phyloP scores from a whole-genome alignment of 2,888 invertebrate species.

The Pollenia angustigena region DNA sequence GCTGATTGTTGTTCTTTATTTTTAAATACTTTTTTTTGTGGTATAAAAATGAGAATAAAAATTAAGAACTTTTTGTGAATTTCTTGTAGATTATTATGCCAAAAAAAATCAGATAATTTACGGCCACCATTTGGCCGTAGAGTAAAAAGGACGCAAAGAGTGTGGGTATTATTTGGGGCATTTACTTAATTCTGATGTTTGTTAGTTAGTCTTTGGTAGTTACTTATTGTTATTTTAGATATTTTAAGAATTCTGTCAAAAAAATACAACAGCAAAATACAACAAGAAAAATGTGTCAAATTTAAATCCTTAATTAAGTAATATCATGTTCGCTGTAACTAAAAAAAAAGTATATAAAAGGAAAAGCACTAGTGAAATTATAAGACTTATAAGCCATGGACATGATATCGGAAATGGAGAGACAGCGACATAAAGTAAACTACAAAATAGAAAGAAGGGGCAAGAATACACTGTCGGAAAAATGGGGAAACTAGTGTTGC shows the following conservation, averaged over 20 bases:
- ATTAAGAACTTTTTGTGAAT: conserved; percentile 48
- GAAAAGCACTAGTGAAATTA: conserved; percentile 5
- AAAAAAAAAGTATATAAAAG: conserved; percentile 19
- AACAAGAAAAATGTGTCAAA: conserved; percentile 68
- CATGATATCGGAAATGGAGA: conserved; percentile 33
- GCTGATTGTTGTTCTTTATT: conserved; percentile 32
- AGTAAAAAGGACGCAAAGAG: neutral
- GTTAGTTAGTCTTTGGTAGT: conserved; percentile 14
- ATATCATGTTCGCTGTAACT: conserved; percentile 75
- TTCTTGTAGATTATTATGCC: conserved; percentile 35
- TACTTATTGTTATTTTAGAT: conserved; percentile 49
- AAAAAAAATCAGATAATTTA: conserved; percentile 12
- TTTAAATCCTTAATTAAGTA: conserved; percentile 72
- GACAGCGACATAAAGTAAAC: neutral
- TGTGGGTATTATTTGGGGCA: conserved; percentile 12
- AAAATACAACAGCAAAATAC: conserved; percentile 28
- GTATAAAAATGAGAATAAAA: conserved; percentile 25
- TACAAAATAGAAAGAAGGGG: neutral
- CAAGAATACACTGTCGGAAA: conserved; percentile 11
- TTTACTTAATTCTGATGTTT: conserved; percentile 31
- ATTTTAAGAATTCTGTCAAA: conserved; percentile 48
- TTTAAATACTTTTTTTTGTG: conserved; percentile 12
- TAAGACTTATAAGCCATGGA: conserved; percentile 47
- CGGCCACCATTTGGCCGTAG: neutral
- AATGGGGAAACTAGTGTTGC: neutral